phyloP scores from a whole-genome alignment of 2,113 vertebrate genomes.

The Oreamnos americanus region DNA sequence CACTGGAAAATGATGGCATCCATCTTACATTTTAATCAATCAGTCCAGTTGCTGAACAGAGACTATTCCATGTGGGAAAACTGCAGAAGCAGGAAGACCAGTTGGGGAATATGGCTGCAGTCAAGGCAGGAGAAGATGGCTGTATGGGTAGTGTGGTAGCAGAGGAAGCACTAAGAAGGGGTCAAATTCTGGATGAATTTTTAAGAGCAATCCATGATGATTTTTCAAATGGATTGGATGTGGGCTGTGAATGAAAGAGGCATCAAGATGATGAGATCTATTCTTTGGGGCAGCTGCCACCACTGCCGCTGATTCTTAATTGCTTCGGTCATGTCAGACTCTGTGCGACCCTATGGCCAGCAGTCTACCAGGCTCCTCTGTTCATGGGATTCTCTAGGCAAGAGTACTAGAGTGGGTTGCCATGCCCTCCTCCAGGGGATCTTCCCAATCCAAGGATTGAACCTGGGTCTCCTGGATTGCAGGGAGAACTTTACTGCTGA shows the following conservation, averaged over 20 bases:
- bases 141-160: not conserved
- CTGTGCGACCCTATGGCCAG: not conserved
- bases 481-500: not conserved
- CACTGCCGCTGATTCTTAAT: fast-evolving
- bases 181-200: not conserved
- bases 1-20: not conserved
- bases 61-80: not conserved
- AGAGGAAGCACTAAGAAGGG: not conserved
- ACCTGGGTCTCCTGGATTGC: not conserved
- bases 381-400: not conserved
- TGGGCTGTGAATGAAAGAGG: not conserved
- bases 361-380: not conserved
- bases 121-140: not conserved
- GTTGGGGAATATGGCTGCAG: fast-evolving
- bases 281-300: not conserved
- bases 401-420: not conserved
- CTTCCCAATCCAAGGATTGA: not conserved
- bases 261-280: not conserved
- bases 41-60: not conserved
- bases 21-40: not conserved
- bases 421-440: not conserved
- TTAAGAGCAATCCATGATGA: not conserved
- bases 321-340: not conserved
- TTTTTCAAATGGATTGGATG: not conserved
- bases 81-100: not conserved